Percentiles rank a stretch among this genome's conserved stretches.
Conservation (phyloP, 2,888 invertebrate genomes). For the Alitta virens region DNA sequence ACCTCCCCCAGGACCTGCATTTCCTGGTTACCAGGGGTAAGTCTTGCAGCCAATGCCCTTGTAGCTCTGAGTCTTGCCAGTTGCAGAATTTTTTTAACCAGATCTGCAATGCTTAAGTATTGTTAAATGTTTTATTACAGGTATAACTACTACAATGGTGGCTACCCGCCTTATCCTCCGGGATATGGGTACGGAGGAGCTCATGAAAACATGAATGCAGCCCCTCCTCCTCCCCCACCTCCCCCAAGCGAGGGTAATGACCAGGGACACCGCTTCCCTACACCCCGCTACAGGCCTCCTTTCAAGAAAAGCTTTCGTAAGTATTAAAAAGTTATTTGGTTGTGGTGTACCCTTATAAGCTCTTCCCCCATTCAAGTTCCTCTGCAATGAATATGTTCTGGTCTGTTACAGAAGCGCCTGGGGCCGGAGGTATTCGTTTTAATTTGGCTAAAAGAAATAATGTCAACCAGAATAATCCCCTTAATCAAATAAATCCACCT, state of each 20-base stretch:
- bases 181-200: background rate
- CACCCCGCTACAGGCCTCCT: background rate
- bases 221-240: background rate
- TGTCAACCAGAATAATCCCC: slow-evolving; percentile 27
- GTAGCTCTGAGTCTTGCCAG: no score
- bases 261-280: background rate
- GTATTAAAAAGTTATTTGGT: background rate
- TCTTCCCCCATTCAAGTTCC: no score
- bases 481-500: slow-evolving; percentile 3
- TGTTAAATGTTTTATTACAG: no score
- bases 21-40: no score
- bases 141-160: no score
- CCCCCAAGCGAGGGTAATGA: background rate
- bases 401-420: slow-evolving; percentile 32
- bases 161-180: no score
- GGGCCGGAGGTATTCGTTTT: slow-evolving; percentile 49
- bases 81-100: no score
- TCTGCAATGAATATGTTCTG: no score
- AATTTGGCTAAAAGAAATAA: slow-evolving; percentile 59
- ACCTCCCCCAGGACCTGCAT: no score
- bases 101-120: no score
- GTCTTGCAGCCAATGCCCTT: no score
- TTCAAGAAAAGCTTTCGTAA: background rate
- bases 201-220: background rate
- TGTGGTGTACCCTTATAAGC: slow-evolving; percentile 32